Base-by-base conservation (phyloP, 1,140 invertebrate species). In the Stegodyphus mimosarum region DNA sequence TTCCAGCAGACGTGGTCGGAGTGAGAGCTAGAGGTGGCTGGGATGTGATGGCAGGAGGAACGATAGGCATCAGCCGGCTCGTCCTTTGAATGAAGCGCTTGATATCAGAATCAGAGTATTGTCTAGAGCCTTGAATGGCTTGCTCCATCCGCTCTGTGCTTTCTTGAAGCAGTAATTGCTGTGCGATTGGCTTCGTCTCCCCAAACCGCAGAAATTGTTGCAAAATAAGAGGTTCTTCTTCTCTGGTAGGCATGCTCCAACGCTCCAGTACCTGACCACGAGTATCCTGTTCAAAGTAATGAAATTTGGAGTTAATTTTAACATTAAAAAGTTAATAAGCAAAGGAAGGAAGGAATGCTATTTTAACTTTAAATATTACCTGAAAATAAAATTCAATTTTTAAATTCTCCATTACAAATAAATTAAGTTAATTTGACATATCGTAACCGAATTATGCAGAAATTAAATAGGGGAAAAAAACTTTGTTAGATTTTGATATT, bases 151-250 rank as follows among this genome's bases (percentile, higher is more conserved):
- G 87, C 51, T 91, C 90, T 78, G 88, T 90, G 6, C 87, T 87
- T 77, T 92, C 94, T 51, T 94, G 93, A 87, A 95, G 91, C 88
- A 96, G 92, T 87, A 96, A 92, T 89, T 95, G 94, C 90, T 95
- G 94, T 87, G 95, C 95, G 89, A 96, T 94, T 74, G 94, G 93
- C 90, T 95, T 93, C 81, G 95, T 96, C 91, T 96, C 95, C 77
- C 94, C 94, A 90, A 96, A 96, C 88, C 95, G 92, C 77, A 96
- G 92, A 91, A 96, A 96, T 92, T 96, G 95, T 91, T 96, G 95
- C 71, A 96, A 91, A 74, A 96, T 94, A 88, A 96, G 92, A 88
- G 95, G 94, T 90, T 96, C 95, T 91, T 96, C 95, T 90, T 96
- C 95, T 89, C 94, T 92, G 88, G 93, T 94, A 89, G 94, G 94